Evolutionary conservation across 2,797 vertebrate species (phyloP).

Genomic region (Poeciliopsis presidionis): DNA sequence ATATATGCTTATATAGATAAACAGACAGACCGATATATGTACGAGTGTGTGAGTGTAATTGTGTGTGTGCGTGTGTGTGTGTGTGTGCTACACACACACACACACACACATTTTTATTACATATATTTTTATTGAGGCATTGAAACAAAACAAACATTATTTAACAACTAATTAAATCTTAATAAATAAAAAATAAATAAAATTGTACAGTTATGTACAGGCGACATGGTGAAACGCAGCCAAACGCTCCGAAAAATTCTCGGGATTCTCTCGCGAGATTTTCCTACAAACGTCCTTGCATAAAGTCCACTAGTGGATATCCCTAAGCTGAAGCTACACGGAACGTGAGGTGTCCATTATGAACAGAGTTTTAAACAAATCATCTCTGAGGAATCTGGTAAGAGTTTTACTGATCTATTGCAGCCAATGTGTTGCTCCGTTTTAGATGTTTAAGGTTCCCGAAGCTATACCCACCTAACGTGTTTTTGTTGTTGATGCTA

Average conservation of each 20-base stretch:
- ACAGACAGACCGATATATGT: too few relatives aligned
- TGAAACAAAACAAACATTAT: neutral
- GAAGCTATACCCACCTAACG: neutral
- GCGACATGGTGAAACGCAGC: neutral
- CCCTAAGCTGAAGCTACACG: constrained; percentile 10
- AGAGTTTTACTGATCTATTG: constrained; percentile 16
- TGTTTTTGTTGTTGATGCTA: constrained; percentile 23
- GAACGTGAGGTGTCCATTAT: constrained; percentile 50
- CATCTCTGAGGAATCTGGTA: constrained; percentile 69
- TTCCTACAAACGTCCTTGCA: constrained; percentile 35
- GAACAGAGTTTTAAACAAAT: constrained; percentile 69
- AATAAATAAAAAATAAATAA: neutral
- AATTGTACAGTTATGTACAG: neutral
- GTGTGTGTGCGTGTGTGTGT: too few relatives aligned
- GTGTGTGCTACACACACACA: too few relatives aligned
- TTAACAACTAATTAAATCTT: neutral
- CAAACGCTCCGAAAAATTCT: neutral
- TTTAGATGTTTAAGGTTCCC: neutral
- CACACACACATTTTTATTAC: too few relatives aligned
- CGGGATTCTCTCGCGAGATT: constrained; percentile 67
- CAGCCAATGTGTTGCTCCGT: neutral
- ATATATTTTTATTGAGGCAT: too few relatives aligned
- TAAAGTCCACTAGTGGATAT: neutral
- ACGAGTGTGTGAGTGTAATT: too few relatives aligned
- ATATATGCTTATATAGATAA: too few relatives aligned